These are phyloP conservation scores for Pocillopora damicornis DNA, from an alignment of 64 coral and sea anemone genomes.

Conservation along the genomic window DNA sequence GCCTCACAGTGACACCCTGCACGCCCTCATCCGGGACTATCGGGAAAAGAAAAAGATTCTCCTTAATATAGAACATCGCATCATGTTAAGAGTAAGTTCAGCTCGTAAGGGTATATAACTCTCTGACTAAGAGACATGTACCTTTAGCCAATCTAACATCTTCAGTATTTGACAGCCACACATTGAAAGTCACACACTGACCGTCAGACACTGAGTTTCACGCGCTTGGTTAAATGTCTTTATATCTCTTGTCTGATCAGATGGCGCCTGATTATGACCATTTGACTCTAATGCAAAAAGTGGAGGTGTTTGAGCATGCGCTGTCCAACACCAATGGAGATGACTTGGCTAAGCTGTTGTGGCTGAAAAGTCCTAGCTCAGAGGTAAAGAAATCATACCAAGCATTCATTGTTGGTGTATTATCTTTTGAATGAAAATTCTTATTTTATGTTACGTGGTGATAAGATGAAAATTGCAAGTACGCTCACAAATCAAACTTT, in stretches of 20 bases:
- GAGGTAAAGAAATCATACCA: conserved; percentile 45
- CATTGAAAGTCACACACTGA: too few species aligned
- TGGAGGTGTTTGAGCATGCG: conserved; percentile 98
- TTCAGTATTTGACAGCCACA: too few species aligned
- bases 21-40: conserved; percentile 96
- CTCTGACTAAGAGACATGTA: background rate
- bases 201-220: too few species aligned
- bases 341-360: conserved; percentile 92
- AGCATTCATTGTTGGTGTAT: background rate
- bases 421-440: too few species aligned
- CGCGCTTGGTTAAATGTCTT: background rate
- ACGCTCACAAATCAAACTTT: too few species aligned
- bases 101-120: too few species aligned
- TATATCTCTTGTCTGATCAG: conserved; percentile 24
- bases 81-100: conserved; percentile 83
- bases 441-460: too few species aligned
- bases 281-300: conserved; percentile 96
- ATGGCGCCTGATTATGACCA: conserved; percentile 99
- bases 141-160: too few species aligned
- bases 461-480: too few species aligned
- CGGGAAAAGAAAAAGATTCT: conserved; percentile 98
- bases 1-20: conserved; percentile 91
- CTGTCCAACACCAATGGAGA: conserved; percentile 95
- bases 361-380: conserved; percentile 97
- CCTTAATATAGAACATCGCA: conserved; percentile 96